Base-by-base conservation (phyloP, 1,140 invertebrate species). In the Acromyrmex echinatior region DNA sequence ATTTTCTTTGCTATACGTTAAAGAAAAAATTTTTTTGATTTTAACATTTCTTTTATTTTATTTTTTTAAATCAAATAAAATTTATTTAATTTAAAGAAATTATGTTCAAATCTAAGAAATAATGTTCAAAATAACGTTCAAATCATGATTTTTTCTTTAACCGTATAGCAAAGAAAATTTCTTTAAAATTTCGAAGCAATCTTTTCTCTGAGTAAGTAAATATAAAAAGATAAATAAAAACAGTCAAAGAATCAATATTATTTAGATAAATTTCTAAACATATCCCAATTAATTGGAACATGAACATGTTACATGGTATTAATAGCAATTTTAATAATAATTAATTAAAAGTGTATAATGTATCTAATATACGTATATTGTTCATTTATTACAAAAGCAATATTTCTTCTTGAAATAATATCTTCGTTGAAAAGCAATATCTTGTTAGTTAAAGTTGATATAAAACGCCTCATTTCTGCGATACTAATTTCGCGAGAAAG, bases 401-500 rank as follows among this genome's bases (percentile, higher is more conserved):
- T 4, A 12, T 25, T 62, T 49, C 18, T 56, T 56, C 58, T 31
- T 16, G 0, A 63, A 76, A 5, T 63, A 74, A 76, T 49, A 51
- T 76, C n/a, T 51, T 7, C 39, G 39, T 45, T 45, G 10, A 45
- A 10, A 45, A 45, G 9, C 39, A 45, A 45, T 45, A 45, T 45
- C 28, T 53, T 35, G 35, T 35, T 39, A 39, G 35, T 39, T 53
- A 45, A 82, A 53, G 10, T 74, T 74, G 39, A 60, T 62, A 53
- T 31, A 6, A 31, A 49, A 14, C 12, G 18, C 1, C 25, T 60
- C 56, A 21, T 74, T 82, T 74, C 56, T 62, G 10, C 18, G 56
- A 84, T 76, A 84, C 80, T 76, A 84, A 84, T 84, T 84, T 76
- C 58, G 1, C 80, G 56, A 31, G n/a, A 18, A 56, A 74, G 49